phyloP scores from a whole-genome alignment of 37 sponge, comb jelly and placozoan genomes.

The Tethya wilhelma region DNA sequence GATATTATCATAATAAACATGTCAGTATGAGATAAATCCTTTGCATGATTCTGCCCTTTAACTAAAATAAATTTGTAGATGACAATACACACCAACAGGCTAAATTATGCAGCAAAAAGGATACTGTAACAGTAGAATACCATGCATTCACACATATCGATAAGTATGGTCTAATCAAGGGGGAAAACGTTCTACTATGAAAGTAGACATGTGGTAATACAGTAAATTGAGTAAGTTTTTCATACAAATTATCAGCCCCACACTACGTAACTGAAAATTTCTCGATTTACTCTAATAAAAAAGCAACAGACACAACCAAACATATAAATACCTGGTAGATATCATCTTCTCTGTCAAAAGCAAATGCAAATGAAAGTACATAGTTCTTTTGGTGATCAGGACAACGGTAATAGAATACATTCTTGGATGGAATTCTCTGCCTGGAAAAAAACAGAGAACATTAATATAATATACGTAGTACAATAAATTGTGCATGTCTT shows the following conservation, averaged over 20 bases:
- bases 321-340: slow-evolving; percentile 69
- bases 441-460: slow-evolving; percentile 22
- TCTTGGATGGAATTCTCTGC: slow-evolving; percentile 86
- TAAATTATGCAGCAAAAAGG: too few relatives aligned
- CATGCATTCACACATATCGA: too few relatives aligned
- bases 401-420: slow-evolving; percentile 93
- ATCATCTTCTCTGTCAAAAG: slow-evolving; percentile 91
- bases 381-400: slow-evolving; percentile 95
- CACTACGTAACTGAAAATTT: background rate
- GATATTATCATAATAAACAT: too few relatives aligned
- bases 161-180: too few relatives aligned
- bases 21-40: too few relatives aligned
- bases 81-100: too few relatives aligned
- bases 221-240: background rate
- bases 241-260: background rate
- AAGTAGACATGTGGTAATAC: too few relatives aligned
- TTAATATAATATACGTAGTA: background rate
- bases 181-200: too few relatives aligned
- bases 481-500: background rate
- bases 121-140: too few relatives aligned
- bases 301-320: background rate
- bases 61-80: too few relatives aligned
- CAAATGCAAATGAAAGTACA: slow-evolving; percentile 93
- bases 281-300: too few relatives aligned
- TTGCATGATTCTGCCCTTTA: too few relatives aligned